Percentiles rank a stretch among this genome's conserved stretches.
phyloP scores from a whole-genome alignment of 1,140 invertebrate genomes.

The Lutraria rhynchaena region DNA sequence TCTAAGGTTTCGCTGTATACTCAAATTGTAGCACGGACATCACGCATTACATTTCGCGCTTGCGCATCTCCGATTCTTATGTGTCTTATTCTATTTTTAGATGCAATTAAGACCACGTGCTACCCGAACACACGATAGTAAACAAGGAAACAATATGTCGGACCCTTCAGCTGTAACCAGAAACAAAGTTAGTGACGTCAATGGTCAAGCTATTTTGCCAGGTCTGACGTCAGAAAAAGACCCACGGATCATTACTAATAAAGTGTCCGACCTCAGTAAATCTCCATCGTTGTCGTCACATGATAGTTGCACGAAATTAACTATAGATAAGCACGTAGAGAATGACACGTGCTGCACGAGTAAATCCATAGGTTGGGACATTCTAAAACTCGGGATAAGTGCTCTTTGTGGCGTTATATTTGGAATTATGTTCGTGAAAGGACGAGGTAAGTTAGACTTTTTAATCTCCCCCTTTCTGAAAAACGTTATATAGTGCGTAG shows the following conservation, averaged over 20 bases:
- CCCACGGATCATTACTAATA: background rate
- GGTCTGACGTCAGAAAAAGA: constrained; percentile 11
- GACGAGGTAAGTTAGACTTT: constrained; percentile 48
- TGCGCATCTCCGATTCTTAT: too few species aligned
- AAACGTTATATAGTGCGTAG: too few species aligned
- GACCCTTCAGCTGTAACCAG: background rate
- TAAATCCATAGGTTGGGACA: background rate
- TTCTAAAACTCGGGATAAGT: constrained; percentile 19
- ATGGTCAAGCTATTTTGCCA: background rate
- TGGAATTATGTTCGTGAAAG: constrained; percentile 42
- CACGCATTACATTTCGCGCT: too few species aligned
- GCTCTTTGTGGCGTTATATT: constrained; percentile 41
- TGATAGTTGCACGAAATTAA: constrained; percentile 29
- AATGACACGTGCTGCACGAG: background rate
- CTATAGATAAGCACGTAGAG: background rate
- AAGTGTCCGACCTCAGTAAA: constrained; percentile 7
- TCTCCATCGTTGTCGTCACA: constrained; percentile 37
- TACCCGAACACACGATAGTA: background rate
- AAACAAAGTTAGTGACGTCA: constrained; percentile 22
- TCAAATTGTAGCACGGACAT: too few species aligned
- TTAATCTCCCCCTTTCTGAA: too few species aligned
- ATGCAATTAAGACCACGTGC: constrained; percentile 18
- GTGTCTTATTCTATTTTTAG: background rate
- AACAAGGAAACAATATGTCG: constrained; percentile 14
- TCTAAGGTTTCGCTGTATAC: too few species aligned